These are phyloP conservation scores for Hirtodrosophila cameraria DNA, from an alignment of 2,888 invertebrate genomes.

Conservation along the genomic window DNA sequence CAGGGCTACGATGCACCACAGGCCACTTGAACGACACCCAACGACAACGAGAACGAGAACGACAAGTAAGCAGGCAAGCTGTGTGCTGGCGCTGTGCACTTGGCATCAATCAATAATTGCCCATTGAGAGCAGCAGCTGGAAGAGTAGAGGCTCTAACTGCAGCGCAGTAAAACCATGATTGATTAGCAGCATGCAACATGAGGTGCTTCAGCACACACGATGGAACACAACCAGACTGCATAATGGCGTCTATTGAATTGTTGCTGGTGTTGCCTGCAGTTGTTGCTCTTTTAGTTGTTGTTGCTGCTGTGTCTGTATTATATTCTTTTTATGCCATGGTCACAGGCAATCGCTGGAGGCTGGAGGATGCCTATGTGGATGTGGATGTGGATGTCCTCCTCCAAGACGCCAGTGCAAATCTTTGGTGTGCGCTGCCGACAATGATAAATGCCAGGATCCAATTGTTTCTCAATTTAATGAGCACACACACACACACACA, in stretches of 20 bases:
- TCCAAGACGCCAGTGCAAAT: slow-evolving; percentile 16
- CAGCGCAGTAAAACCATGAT: slow-evolving; percentile 60
- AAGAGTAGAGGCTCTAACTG: slow-evolving; percentile 57
- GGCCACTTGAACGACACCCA: slow-evolving; percentile 57
- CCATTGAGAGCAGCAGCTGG: slow-evolving; percentile 76
- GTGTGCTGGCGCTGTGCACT: slow-evolving; percentile 65
- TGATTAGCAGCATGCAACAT: slow-evolving; percentile 79
- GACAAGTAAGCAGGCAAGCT: slow-evolving; percentile 22
- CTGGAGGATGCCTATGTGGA: neutral
- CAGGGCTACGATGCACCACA: slow-evolving; percentile 63
- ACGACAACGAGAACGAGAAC: slow-evolving; percentile 58
- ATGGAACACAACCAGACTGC: slow-evolving; percentile 61
- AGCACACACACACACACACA: neutral
- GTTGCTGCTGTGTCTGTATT: slow-evolving; percentile 17
- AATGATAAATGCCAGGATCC: slow-evolving; percentile 34
- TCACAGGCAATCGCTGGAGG: slow-evolving; percentile 18
- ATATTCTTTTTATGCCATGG: slow-evolving; percentile 61
- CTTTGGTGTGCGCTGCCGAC: slow-evolving; percentile 12
- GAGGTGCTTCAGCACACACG: slow-evolving; percentile 65
- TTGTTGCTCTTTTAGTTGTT: slow-evolving; percentile 23
- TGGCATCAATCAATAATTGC: slow-evolving; percentile 81
- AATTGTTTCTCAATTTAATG: slow-evolving; percentile 46
- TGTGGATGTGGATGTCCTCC: slow-evolving; percentile 6
- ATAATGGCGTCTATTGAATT: slow-evolving; percentile 63
- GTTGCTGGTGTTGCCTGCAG: slow-evolving; percentile 26